These are phyloP conservation scores for Brienomyrus longianalis DNA, from an alignment of 2,113 vertebrate species.

Conservation along the genomic window DNA sequence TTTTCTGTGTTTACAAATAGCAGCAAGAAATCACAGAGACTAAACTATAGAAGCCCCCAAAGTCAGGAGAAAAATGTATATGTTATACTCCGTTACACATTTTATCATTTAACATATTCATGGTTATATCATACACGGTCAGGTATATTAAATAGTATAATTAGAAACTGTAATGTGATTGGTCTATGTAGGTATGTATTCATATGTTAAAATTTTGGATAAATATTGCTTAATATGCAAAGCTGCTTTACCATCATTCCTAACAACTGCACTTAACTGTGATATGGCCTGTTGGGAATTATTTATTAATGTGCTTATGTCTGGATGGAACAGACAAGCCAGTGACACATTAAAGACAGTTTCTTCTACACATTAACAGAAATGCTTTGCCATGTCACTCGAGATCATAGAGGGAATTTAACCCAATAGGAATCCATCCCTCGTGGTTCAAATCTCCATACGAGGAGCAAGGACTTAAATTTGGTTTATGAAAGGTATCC, in stretches of 20 bases:
- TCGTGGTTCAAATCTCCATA: not conserved
- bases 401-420: not conserved
- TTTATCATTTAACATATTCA: not conserved
- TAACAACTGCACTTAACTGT: not conserved
- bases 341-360: not conserved
- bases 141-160: not conserved
- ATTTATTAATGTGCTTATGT: not conserved
- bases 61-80: not conserved
- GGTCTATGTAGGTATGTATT: not conserved
- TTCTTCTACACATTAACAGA: not conserved
- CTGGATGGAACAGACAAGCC: not conserved
- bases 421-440: not conserved
- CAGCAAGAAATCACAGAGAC: not conserved
- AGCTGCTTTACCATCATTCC: not conserved
- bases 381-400: not conserved
- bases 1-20: not conserved
- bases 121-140: not conserved
- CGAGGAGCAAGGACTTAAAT: not conserved
- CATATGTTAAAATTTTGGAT: not conserved
- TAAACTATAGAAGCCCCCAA: not conserved
- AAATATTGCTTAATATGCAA: not conserved
- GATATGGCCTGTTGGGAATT: not conserved
- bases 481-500: not conserved
- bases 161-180: not conserved
- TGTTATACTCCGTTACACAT: not conserved